These are phyloP conservation scores for Balearica regulorum DNA, from an alignment of 2,797 vertebrate species.

Conservation along the genomic window DNA sequence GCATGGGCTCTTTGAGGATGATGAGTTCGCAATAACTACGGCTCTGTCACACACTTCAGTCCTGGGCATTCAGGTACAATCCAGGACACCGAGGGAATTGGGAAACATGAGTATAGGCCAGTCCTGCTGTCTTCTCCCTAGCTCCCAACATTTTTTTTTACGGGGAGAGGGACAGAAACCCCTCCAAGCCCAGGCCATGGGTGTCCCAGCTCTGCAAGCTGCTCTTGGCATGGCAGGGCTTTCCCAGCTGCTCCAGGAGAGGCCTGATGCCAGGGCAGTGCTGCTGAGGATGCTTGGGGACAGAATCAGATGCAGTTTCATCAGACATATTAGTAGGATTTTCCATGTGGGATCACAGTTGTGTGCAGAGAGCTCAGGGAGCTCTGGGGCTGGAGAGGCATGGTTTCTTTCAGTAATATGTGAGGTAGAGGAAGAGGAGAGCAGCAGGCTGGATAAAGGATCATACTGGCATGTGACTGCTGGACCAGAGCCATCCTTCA, in stretches of 20 bases:
- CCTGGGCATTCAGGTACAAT: neutral
- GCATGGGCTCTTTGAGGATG: neutral
- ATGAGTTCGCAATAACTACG: neutral
- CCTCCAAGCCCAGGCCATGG: accelerated
- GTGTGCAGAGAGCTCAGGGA: neutral
- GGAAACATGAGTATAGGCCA: neutral
- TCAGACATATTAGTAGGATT: neutral
- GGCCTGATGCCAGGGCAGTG: neutral
- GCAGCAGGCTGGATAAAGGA: neutral
- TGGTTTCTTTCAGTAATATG: neutral
- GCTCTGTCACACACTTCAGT: neutral
- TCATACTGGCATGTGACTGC: neutral
- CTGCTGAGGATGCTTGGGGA: neutral
- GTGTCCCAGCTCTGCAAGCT: neutral
- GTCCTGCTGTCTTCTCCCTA: neutral
- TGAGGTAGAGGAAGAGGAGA: neutral
- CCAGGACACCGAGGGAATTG: neutral
- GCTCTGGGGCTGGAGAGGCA: neutral
- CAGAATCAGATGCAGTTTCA: neutral
- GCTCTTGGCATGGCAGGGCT: neutral
- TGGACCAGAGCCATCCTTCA: neutral
- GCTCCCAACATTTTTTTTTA: neutral
- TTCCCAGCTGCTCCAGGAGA: neutral
- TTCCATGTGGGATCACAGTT: neutral
- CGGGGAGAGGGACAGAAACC: neutral